Conservation (phyloP, 2,888 invertebrate genomes). For the Eulithis prunata region DNA sequence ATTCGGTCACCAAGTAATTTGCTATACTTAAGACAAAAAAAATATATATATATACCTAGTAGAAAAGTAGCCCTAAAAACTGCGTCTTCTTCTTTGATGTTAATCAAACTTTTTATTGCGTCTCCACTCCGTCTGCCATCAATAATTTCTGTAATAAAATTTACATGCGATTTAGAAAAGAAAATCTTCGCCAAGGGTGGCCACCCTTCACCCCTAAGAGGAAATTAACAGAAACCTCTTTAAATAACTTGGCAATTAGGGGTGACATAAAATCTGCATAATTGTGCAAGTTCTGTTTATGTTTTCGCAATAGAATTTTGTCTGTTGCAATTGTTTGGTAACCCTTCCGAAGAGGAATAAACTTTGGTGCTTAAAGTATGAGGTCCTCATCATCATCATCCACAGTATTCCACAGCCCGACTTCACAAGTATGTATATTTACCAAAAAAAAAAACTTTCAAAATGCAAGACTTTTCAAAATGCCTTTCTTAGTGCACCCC, state of each 20-base stretch:
- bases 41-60: no score
- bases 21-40: no score
- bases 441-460: no score
- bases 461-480: no score
- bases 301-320: slow-evolving; percentile 73
- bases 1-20: no score
- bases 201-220: slow-evolving; percentile 50
- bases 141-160: slow-evolving; percentile 71
- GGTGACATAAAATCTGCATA: slow-evolving; percentile 82
- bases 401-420: no score
- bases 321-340: slow-evolving; percentile 49
- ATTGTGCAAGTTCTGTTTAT: slow-evolving; percentile 81
- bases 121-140: slow-evolving; percentile 55
- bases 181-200: slow-evolving; percentile 55
- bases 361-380: slow-evolving; percentile 20
- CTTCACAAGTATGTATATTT: no score
- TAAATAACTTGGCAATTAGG: slow-evolving; percentile 84
- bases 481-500: no score
- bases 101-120: slow-evolving; percentile 63
- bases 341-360: slow-evolving; percentile 32
- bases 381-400: background rate
- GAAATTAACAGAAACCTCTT: slow-evolving; percentile 79
- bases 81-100: slow-evolving; percentile 32
- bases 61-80: background rate
- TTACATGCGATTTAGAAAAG: slow-evolving; percentile 75